Conservation (phyloP, 2,888 invertebrate genomes). For the Hydrotaea diabolus region DNA sequence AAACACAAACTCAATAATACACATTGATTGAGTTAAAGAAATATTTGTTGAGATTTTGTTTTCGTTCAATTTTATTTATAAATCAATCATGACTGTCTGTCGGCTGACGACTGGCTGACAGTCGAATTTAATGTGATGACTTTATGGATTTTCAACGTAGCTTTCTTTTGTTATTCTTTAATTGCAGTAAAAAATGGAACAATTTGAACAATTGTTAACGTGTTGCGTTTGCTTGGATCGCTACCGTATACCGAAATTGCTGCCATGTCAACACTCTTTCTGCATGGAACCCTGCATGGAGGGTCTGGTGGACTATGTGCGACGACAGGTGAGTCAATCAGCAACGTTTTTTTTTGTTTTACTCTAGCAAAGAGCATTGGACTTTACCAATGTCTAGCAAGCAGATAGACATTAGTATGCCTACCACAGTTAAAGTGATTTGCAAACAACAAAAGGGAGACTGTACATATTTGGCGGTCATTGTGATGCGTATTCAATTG, state of each 20-base stretch:
- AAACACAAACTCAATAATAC: not conserved
- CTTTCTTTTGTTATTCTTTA: constrained; percentile 44
- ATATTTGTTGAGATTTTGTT: constrained; percentile 34
- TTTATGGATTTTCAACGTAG: constrained; percentile 16
- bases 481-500: too few relatives aligned
- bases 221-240: constrained; percentile 99
- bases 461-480: too few relatives aligned
- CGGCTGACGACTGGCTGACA: too few relatives aligned
- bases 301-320: constrained; percentile 96
- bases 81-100: constrained; percentile 21
- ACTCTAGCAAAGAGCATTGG: too few relatives aligned
- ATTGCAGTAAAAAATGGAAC: constrained; percentile 87
- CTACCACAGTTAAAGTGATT: too few relatives aligned
- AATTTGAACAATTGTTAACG: constrained; percentile 97
- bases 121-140: not conserved
- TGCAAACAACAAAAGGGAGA: too few relatives aligned
- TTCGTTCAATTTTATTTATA: not conserved
- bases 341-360: too few relatives aligned
- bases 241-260: constrained; percentile 97
- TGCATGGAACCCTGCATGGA: constrained; percentile 99
- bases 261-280: constrained; percentile 99
- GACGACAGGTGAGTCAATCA: constrained; percentile 87
- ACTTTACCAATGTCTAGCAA: too few relatives aligned
- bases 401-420: too few relatives aligned
- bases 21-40: not conserved